A percentile compares a stretch with the other conserved stretches of the same genome.
Evolutionary conservation across 2,797 vertebrate genomes (phyloP).

Genomic region (Crenichthys baileyi): DNA sequence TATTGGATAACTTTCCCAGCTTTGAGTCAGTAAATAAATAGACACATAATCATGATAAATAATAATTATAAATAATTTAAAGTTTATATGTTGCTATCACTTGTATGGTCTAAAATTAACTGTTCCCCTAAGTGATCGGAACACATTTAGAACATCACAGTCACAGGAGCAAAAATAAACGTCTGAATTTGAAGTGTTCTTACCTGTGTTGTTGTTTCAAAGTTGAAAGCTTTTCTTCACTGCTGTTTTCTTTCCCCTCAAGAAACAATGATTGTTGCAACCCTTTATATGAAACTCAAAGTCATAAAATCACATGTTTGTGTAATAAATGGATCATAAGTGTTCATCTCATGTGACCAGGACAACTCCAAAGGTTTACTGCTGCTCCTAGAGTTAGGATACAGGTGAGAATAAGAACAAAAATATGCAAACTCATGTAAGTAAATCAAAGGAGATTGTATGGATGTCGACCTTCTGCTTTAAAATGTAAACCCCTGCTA

Average conservation of each 20-base stretch:
- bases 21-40: neutral
- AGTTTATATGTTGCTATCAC: neutral
- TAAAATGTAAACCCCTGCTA: neutral
- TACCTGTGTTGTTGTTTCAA: slow-evolving; percentile 43
- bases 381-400: slow-evolving; percentile 7
- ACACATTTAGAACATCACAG: neutral
- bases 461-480: neutral
- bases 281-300: slow-evolving; percentile 30
- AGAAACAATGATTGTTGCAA: slow-evolving; percentile 13
- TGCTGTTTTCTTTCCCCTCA: neutral
- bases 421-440: neutral
- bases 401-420: neutral
- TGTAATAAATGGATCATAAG: slow-evolving; percentile 7
- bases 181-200: neutral
- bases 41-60: neutral
- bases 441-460: neutral
- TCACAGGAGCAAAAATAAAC: neutral
- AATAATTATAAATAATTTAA: neutral
- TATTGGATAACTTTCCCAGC: neutral
- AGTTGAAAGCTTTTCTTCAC: neutral
- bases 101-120: neutral
- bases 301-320: slow-evolving; percentile 57
- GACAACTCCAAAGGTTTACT: slow-evolving; percentile 47
- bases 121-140: neutral
- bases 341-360: slow-evolving; percentile 55